Base-by-base conservation (phyloP, 2,888 invertebrate species). In the Zygogramma bicolorata region DNA sequence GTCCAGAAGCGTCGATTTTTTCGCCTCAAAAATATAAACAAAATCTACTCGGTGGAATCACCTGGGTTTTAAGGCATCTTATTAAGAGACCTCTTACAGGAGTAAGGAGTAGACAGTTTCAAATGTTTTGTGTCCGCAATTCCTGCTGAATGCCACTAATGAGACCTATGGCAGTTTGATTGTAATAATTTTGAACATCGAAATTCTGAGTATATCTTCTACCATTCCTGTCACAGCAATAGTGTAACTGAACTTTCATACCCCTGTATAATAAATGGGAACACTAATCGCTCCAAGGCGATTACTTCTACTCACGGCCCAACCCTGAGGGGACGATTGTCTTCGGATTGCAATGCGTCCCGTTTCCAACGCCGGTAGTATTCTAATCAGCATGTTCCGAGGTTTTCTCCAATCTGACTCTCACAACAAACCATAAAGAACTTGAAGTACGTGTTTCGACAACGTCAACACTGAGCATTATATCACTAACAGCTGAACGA, bases 371-470 rank as follows among this genome's bases (percentile, higher is more conserved):
- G n/a, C 46, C 18, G 15, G 53, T 53, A 53, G 53, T 53, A 53
- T 53, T 53, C 27, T 27, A 53, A 53, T 53, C 53, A 53, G 53
- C 53, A 53, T 53, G 25, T 25, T 53, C 25, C 27, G 27, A 53
- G 27, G 53, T 53, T 53, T 53, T 22, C 27, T 53, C 53, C 25
- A 27, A 53, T 53, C 53, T 53, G 25, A 53, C 27, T 53, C 53
- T 25, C 27, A 53, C 25, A 53, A 53, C 53, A 53, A 53, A 53
- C 53, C 53, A 68, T 68, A 62, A 71, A 68, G 67, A 62, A 62
- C 20, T 18, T 42, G 34, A 40, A 71, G 63, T 72, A 68, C 72
- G 72, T 72, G 68, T 72, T 68, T 20, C 6, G 49, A 46, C 42
- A 67, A 67, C 49, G 61, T 38, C 66, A 62, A 71, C 67, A 58